Conservation (phyloP, 2,888 invertebrate species). For the Stenolophus ochropezus region DNA sequence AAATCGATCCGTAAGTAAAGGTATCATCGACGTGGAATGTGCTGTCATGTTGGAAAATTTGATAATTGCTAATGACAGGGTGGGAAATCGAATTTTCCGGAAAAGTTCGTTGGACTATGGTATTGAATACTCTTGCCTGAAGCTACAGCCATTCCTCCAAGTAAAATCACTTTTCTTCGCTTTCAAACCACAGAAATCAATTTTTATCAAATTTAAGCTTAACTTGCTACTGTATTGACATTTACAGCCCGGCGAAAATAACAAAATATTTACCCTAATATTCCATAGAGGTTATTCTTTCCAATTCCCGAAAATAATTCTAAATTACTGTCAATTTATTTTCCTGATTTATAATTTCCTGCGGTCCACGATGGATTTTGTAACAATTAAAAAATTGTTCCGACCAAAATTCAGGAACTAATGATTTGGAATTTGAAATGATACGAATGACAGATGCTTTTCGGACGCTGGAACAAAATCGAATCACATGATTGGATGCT, state of each 20-base stretch:
- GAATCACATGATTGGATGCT: constrained; percentile 45
- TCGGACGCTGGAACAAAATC: constrained; percentile 32
- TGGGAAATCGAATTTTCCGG: constrained; percentile 39
- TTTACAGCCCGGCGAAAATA: constrained; percentile 12
- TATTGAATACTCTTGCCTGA: constrained; percentile 13
- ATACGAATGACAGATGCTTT: constrained; percentile 44
- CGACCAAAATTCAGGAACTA: constrained; percentile 34
- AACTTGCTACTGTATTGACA: constrained; percentile 4
- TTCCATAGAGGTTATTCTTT: not conserved
- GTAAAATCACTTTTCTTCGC: constrained; percentile 35
- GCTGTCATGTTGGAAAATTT: constrained; percentile 30
- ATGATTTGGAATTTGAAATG: constrained; percentile 50
- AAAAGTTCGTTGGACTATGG: constrained; percentile 25
- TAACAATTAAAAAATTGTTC: constrained; percentile 31
- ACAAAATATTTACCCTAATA: not conserved
- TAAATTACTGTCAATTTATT: constrained; percentile 18
- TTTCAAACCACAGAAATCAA: constrained; percentile 40
- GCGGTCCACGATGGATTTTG: not conserved
- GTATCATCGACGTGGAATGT: constrained; percentile 2
- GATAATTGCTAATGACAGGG: constrained; percentile 35
- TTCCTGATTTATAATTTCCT: constrained; percentile 22
- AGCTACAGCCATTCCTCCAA: constrained; percentile 9
- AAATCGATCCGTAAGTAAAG: not conserved
- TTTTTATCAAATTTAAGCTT: constrained; percentile 36
- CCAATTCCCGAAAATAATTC: not conserved